phyloP scores from a whole-genome alignment of 2,797 vertebrate species.

The Tachyglossus aculeatus region DNA sequence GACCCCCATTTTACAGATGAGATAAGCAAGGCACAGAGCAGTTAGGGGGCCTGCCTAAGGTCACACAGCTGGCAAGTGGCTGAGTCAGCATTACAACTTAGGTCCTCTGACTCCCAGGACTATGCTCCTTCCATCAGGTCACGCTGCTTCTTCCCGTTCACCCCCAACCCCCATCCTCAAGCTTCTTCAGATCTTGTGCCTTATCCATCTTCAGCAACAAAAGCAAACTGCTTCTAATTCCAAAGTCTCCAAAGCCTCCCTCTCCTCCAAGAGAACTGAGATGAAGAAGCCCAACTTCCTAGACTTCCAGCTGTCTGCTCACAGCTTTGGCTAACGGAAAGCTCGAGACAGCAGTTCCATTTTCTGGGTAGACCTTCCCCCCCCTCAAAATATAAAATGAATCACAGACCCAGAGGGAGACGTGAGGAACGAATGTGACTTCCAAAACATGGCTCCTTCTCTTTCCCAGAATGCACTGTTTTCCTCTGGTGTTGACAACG shows the following conservation, averaged over 20 bases:
- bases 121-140: too few relatives aligned
- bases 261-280: conserved; percentile 17
- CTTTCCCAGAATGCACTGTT: conserved; percentile 8
- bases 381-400: not conserved
- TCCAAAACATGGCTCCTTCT: not conserved
- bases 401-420: conserved; percentile 10
- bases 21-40: too few relatives aligned
- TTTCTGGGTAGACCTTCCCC: conserved; percentile 7
- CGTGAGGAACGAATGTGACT: conserved; percentile 29
- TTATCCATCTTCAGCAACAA: not conserved
- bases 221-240: conserved; percentile 2
- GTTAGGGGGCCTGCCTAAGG: too few relatives aligned
- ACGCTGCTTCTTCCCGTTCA: not conserved
- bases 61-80: not conserved
- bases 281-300: conserved; percentile 27
- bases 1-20: too few relatives aligned
- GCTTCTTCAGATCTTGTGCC: conserved; percentile 3
- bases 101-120: too few relatives aligned
- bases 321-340: not conserved
- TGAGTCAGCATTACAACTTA: not conserved
- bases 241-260: not conserved
- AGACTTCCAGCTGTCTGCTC: conserved; percentile 22
- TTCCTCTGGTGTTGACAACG: conserved; percentile 43
- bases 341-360: not conserved
- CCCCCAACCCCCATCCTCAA: not conserved